These are phyloP conservation scores for Rhingia rostrata DNA, from an alignment of 2,888 invertebrate genomes.

Conservation along the genomic window DNA sequence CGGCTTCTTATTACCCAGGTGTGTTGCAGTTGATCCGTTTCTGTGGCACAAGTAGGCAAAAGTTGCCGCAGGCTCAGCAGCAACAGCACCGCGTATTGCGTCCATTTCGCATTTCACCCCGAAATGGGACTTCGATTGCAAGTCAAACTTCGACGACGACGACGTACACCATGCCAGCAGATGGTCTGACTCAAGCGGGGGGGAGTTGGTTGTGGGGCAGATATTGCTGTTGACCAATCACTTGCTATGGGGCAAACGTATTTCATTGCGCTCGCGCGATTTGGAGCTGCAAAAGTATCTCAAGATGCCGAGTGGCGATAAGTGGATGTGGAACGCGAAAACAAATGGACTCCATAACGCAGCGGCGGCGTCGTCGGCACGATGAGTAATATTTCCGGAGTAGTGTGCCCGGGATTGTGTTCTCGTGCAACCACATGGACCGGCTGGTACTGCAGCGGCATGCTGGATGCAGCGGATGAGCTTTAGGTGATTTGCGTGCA, in stretches of 20 bases:
- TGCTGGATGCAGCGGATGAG: slow-evolving; percentile 70
- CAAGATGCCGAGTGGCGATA: slow-evolving; percentile 72
- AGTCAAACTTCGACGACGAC: slow-evolving; percentile 16
- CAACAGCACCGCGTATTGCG: slow-evolving; percentile 34
- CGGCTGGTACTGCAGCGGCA: slow-evolving; percentile 22
- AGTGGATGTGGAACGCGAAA: slow-evolving; percentile 73
- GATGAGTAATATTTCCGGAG: slow-evolving; percentile 74
- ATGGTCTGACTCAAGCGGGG: slow-evolving; percentile 36
- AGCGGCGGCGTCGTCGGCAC: slow-evolving; percentile 23
- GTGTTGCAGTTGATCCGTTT: slow-evolving; percentile 45
- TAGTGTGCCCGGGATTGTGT: slow-evolving; percentile 15
- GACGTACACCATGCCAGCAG: slow-evolving; percentile 39
- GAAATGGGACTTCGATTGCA: slow-evolving; percentile 51
- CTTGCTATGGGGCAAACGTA: slow-evolving; percentile 79
- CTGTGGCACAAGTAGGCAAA: slow-evolving; percentile 51
- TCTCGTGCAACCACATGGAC: slow-evolving; percentile 30
- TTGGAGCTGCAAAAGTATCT: slow-evolving; percentile 56
- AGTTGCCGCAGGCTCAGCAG: slow-evolving; percentile 52
- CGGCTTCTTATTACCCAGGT: slow-evolving; percentile 67
- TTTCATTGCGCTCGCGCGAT: slow-evolving; percentile 76
- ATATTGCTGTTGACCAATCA: slow-evolving; percentile 78
- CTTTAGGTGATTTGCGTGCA: slow-evolving; percentile 61
- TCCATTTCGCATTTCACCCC: slow-evolving; percentile 64
- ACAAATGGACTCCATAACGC: slow-evolving; percentile 70
- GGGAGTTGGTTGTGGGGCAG: slow-evolving; percentile 43